Conservation (phyloP, 2,113 vertebrate species). For the Chloropsis hardwickii region DNA sequence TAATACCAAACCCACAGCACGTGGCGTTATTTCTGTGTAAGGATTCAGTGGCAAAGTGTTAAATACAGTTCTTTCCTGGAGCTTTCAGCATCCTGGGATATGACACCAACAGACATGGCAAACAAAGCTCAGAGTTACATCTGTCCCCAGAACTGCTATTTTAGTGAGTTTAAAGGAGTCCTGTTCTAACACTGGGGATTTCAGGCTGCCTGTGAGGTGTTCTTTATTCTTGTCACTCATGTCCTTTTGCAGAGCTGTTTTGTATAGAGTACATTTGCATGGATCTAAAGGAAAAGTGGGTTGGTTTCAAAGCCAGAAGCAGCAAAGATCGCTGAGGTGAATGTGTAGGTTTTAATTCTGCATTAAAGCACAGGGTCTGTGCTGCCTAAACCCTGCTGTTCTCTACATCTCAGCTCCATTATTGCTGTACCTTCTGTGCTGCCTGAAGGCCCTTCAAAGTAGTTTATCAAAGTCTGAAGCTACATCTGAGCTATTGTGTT, state of each 20-base stretch:
- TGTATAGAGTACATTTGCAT: background rate
- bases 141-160: background rate
- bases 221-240: background rate
- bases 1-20: background rate
- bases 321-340: background rate
- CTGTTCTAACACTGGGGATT: accelerated
- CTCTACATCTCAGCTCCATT: background rate
- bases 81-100: background rate
- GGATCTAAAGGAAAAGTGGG: background rate
- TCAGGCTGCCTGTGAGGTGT: background rate
- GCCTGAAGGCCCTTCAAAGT: background rate
- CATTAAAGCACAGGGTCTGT: background rate
- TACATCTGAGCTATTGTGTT: conserved; percentile 7
- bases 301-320: conserved; percentile 17
- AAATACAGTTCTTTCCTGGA: background rate
- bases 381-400: background rate
- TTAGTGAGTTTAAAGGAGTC: background rate
- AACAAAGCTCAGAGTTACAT: background rate
- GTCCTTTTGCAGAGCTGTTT: background rate
- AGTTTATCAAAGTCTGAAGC: background rate
- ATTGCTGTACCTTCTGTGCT: background rate
- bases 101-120: background rate
- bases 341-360: background rate
- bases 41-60: background rate
- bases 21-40: background rate